Base-by-base conservation (phyloP, 2,888 invertebrate genomes). In the Drosophila paramelanica region DNA sequence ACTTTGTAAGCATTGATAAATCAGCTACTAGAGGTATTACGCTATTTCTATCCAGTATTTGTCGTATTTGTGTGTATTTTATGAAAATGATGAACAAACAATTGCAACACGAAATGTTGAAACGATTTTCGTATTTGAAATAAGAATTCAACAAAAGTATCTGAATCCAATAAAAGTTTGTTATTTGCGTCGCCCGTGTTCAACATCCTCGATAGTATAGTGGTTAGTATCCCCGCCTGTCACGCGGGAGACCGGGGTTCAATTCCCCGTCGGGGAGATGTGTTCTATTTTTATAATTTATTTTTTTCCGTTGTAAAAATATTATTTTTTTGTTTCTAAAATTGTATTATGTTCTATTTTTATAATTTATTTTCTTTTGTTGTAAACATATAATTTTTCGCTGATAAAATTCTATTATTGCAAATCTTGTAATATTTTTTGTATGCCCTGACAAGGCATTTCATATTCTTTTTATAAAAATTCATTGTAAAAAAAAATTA, bases 161-260 rank as follows among this genome's bases (percentile, higher is more conserved):
- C 39, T 49, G 38, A 46, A 23, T 7, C 17, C 17, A 8, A 8
- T 0, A 17, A 5, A 67, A 59, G 4, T 46, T 62, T 8, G 8
- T 17, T 52, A 27, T 59, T 50, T 62, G 0, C 7, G 31, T 1
- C 0, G 0, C 1, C 0, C 10, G 0, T 0, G 25, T 39, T 58
- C 75, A 69, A 56, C 70, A 66, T 76, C 76, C 76, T 76, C 76
- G 76, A 78, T 76, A 76, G 76, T 76, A 76, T 76, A 76, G 76
- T 76, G 76, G 76, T 78, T 49, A 78, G 78, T 76, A 76, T 75
- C 75, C 75, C 75, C 75, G 75, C 75, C 75, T 77, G 78, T 75
- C 78, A 77, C 75, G 75, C 75, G 75, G 75, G 75, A 77, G 75
- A 75, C 75, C 75, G 73, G 73, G 78, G 75, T 76, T 77, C 75